A percentile compares a stretch with the other conserved stretches of the same genome.
phyloP scores from a whole-genome alignment of 2,888 invertebrate species.

The Rhamnusium bicolor region DNA sequence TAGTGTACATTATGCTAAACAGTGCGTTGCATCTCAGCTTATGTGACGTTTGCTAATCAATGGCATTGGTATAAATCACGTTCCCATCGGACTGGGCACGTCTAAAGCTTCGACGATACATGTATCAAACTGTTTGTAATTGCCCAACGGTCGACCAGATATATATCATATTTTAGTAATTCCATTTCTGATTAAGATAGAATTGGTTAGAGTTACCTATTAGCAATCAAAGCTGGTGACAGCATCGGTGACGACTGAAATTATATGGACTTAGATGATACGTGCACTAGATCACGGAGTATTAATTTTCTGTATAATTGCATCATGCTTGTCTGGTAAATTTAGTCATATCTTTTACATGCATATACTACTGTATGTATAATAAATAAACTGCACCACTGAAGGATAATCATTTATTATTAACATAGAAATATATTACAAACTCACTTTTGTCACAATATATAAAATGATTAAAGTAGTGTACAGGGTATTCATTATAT shows the following conservation, averaged over 20 bases:
- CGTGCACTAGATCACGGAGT: background rate
- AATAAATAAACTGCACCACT: no score
- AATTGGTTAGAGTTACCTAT: constrained; percentile 42
- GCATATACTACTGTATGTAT: no score
- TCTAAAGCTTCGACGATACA: constrained; percentile 62
- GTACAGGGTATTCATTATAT: no score
- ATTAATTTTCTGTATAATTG: background rate
- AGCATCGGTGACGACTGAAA: constrained; percentile 15
- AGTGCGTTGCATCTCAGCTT: constrained; percentile 66
- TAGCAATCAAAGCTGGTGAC: constrained; percentile 45
- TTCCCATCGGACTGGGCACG: constrained; percentile 66
- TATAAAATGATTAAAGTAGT: no score
- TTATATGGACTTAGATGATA: background rate
- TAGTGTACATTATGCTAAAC: constrained; percentile 69
- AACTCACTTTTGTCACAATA: no score
- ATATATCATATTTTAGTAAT: constrained; percentile 62
- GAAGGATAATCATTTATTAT: no score
- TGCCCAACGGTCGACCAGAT: constrained; percentile 57
- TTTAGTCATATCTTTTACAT: no score
- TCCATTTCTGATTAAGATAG: constrained; percentile 57
- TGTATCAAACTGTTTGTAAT: constrained; percentile 64
- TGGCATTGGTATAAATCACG: constrained; percentile 68
- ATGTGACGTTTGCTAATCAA: constrained; percentile 68
- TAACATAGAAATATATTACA: no score
- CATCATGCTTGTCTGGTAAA: background rate